phyloP scores from a whole-genome alignment of 2,797 vertebrate genomes.

The Chelon labrosus region DNA sequence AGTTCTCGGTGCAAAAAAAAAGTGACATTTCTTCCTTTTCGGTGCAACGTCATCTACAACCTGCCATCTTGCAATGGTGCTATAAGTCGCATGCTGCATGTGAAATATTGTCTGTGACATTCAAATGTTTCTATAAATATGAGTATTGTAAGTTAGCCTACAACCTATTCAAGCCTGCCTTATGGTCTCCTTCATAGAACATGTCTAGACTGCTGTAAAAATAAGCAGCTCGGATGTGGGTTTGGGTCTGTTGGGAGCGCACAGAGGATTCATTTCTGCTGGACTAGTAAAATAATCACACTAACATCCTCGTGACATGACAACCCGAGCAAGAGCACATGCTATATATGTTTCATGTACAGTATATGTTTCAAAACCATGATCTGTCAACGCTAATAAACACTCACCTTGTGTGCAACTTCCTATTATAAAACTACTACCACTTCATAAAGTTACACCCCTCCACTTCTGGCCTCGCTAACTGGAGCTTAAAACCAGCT shows the following conservation, averaged over 20 bases:
- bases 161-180: neutral
- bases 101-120: neutral
- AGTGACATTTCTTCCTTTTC: neutral
- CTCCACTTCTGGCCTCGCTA: slow-evolving; percentile 3
- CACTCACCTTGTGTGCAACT: slow-evolving; percentile 8
- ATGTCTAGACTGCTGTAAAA: neutral
- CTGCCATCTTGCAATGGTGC: neutral
- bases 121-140: neutral
- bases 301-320: neutral
- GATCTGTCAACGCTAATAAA: slow-evolving; percentile 10
- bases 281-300: neutral
- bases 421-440: slow-evolving; percentile 11
- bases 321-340: neutral
- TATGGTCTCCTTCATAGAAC: neutral
- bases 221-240: neutral
- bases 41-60: neutral
- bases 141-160: neutral
- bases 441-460: slow-evolving; percentile 30
- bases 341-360: neutral
- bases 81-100: too few species aligned
- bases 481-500: slow-evolving; percentile 29
- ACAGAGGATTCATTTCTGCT: neutral
- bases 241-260: neutral
- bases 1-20: neutral
- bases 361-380: slow-evolving; percentile 19